phyloP scores from a whole-genome alignment of 2,888 invertebrate genomes.

The Odiellus spinosus region DNA sequence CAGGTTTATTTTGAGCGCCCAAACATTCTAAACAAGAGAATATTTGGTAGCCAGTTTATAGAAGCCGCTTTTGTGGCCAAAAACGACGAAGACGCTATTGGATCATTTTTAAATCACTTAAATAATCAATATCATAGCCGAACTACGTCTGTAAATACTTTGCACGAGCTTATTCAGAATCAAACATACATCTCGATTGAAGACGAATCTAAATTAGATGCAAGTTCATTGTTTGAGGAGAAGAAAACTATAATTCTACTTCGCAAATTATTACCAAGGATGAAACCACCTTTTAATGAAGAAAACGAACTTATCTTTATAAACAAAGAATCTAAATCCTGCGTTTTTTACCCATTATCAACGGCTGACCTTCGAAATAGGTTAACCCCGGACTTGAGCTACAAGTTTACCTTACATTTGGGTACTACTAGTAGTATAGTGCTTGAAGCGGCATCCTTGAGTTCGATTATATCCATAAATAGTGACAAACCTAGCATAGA shows the following conservation, averaged over 20 bases:
- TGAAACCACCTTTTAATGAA: neutral
- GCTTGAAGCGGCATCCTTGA: constrained; percentile 4
- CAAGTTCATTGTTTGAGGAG: too few relatives aligned
- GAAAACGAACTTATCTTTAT: neutral
- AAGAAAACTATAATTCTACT: neutral
- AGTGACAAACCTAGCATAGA: neutral
- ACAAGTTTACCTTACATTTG: neutral
- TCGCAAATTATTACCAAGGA: constrained; percentile 5
- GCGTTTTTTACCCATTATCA: neutral
- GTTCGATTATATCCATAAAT: neutral
- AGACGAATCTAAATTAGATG: too few relatives aligned
- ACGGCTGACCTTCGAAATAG: neutral
- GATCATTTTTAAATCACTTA: neutral
- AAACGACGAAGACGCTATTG: neutral
- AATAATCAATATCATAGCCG: too few relatives aligned
- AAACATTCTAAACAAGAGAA: constrained; percentile 13
- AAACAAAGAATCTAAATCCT: too few relatives aligned
- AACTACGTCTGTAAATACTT: too few relatives aligned
- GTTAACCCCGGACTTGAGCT: neutral
- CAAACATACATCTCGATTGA: too few relatives aligned
- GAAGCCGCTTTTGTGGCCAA: neutral
- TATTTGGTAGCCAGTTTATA: constrained; percentile 6
- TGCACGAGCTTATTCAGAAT: too few relatives aligned
- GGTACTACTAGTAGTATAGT: neutral
- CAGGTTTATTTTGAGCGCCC: constrained; percentile 15